A percentile compares a stretch with the other conserved stretches of the same genome.
phyloP scores from a whole-genome alignment of 2,888 invertebrate genomes.

The Zhengitettix transpicula region DNA sequence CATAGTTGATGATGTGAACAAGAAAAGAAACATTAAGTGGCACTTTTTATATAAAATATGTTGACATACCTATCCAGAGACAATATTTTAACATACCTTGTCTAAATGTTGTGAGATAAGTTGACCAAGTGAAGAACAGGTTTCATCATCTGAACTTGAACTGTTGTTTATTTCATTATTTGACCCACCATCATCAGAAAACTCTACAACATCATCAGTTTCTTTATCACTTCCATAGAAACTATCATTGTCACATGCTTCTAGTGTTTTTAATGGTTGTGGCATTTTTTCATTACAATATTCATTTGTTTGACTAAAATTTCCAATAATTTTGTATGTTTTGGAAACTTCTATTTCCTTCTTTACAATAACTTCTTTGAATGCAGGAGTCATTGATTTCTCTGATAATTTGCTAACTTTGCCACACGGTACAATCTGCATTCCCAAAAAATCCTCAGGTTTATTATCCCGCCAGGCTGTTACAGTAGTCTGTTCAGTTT shows the following conservation, averaged over 20 bases:
- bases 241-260: constrained; percentile 33
- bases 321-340: constrained; percentile 19
- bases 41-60: background rate
- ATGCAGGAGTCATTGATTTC: constrained; percentile 8
- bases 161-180: constrained; percentile 20
- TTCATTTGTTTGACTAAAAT: constrained; percentile 12
- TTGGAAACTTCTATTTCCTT: constrained; percentile 19
- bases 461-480: constrained; percentile 19
- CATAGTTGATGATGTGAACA: too few relatives aligned
- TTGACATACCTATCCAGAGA: background rate
- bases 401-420: constrained; percentile 2
- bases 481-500: constrained; percentile 17
- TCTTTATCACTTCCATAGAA: constrained; percentile 44
- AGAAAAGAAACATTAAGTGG: too few relatives aligned
- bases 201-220: constrained; percentile 38
- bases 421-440: background rate
- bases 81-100: constrained; percentile 9
- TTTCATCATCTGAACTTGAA: constrained; percentile 27
- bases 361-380: constrained; percentile 16
- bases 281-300: constrained; percentile 11
- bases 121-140: constrained; percentile 5
- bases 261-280: constrained; percentile 4
- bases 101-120: constrained; percentile 7
- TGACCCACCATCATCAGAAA: constrained; percentile 42
- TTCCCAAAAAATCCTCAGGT: constrained; percentile 15